These are phyloP conservation scores for Biston stratarius DNA, from an alignment of 2,888 invertebrate genomes.

Conservation along the genomic window DNA sequence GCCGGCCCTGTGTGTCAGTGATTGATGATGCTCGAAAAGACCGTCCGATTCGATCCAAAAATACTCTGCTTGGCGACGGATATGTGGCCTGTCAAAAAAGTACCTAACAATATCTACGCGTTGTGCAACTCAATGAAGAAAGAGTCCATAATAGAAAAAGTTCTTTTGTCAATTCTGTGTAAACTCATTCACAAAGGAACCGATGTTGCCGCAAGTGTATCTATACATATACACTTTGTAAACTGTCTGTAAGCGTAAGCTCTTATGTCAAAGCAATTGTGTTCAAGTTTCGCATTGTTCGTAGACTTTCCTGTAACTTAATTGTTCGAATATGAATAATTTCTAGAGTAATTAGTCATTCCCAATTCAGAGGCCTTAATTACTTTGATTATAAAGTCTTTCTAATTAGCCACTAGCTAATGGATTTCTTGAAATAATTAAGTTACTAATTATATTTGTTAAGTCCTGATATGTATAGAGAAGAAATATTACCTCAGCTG, in stretches of 20 bases:
- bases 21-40: constrained; percentile 68
- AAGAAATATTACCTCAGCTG: constrained; percentile 59
- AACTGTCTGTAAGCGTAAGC: constrained; percentile 16
- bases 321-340: constrained; percentile 24
- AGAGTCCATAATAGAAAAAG: constrained; percentile 50
- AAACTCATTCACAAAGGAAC: constrained; percentile 56
- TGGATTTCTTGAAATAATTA: constrained; percentile 29
- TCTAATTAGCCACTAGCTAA: constrained; percentile 35
- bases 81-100: constrained; percentile 47
- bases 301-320: constrained; percentile 28
- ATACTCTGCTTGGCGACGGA: constrained; percentile 47
- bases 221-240: constrained; percentile 34
- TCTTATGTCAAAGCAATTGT: constrained; percentile 18
- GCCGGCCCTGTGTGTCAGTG: constrained; percentile 64
- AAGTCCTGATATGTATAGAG: constrained; percentile 28
- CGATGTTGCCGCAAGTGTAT: constrained; percentile 37
- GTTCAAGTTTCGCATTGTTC: constrained; percentile 23
- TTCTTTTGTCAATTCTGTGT: constrained; percentile 58
- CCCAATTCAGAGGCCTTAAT: constrained; percentile 23
- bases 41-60: constrained; percentile 52
- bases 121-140: constrained; percentile 52
- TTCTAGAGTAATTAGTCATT: constrained; percentile 36
- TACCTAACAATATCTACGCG: constrained; percentile 47
- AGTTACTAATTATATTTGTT: constrained; percentile 39
- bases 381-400: constrained; percentile 25